Evolutionary conservation across 2,888 invertebrate genomes (phyloP).

Genomic region (Phaedon cochleariae): DNA sequence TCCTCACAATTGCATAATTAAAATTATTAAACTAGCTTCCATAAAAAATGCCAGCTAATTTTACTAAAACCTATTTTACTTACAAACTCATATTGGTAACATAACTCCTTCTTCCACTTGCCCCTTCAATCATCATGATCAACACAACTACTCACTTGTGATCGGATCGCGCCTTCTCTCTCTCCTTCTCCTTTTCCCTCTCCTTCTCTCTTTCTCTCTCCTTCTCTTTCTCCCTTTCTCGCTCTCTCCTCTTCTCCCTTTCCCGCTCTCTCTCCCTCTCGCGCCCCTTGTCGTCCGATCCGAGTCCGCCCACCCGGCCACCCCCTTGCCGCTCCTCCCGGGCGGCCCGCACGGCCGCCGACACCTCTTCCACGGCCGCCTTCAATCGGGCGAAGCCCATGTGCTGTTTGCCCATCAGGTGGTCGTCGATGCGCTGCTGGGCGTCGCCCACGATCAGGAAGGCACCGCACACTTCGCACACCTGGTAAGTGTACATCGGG

Average conservation of each 20-base stretch:
- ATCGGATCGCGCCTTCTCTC: no score
- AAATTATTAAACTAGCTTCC: no score
- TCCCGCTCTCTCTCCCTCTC: constrained; percentile 40
- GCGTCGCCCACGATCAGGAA: constrained; percentile 99
- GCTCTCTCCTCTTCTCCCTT: constrained; percentile 49
- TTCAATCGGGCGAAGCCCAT: constrained; percentile 83
- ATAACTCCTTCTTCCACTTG: no score
- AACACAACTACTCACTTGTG: no score
- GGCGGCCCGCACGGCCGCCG: constrained; percentile 60
- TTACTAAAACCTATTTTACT: no score
- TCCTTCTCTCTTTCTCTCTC: constrained; percentile 41
- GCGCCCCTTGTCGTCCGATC: constrained; percentile 41
- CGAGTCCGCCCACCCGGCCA: constrained; percentile 49
- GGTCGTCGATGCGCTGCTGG: constrained; percentile 96
- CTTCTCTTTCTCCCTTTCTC: constrained; percentile 43
- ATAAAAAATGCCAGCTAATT: no score
- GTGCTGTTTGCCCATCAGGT: constrained; percentile 98
- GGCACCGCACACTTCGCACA: constrained; percentile 97
- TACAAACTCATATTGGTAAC: no score
- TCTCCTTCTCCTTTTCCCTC: constrained; percentile 10
- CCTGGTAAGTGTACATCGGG: constrained; percentile 57
- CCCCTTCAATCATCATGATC: no score
- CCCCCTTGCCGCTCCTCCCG: constrained; percentile 66
- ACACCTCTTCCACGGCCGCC: constrained; percentile 71
- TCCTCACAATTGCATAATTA: no score